Evolutionary conservation across 2,888 invertebrate genomes (phyloP).

Genomic region (Drosophila infuscata): DNA sequence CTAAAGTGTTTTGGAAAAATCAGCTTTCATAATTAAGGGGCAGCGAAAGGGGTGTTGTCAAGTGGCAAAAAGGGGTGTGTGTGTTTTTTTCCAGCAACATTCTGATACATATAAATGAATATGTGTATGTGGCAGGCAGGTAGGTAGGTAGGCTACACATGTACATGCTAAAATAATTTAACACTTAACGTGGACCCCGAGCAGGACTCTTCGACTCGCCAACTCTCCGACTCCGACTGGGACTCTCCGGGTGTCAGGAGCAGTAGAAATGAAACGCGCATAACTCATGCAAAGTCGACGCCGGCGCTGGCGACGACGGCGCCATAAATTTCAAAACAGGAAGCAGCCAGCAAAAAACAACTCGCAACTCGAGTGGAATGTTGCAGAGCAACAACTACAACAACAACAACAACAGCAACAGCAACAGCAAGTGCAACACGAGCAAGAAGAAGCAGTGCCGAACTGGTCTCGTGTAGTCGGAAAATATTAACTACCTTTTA

Average conservation of each 20-base stretch:
- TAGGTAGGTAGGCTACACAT: conserved; percentile 29
- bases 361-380: conserved; percentile 61
- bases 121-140: neutral
- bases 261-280: conserved; percentile 66
- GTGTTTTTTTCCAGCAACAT: conserved; percentile 12
- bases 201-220: conserved; percentile 1
- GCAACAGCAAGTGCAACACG: conserved; percentile 6
- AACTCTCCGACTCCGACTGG: neutral
- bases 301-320: conserved; percentile 64
- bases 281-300: conserved; percentile 75
- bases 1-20: conserved; percentile 31
- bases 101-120: neutral
- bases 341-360: conserved; percentile 67
- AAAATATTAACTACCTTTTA: conserved; percentile 76
- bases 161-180: conserved; percentile 71
- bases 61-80: conserved; percentile 15
- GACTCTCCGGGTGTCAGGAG: conserved; percentile 24
- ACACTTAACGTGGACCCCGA: conserved; percentile 65
- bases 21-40: conserved; percentile 63
- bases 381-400: conserved; percentile 31
- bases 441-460: conserved; percentile 14
- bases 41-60: conserved; percentile 21
- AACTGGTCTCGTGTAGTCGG: conserved; percentile 48
- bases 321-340: conserved; percentile 80
- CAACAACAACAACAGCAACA: conserved; percentile 1